These are phyloP conservation scores for Telenomus remus DNA, from an alignment of 1,140 invertebrate species.

Conservation along the genomic window DNA sequence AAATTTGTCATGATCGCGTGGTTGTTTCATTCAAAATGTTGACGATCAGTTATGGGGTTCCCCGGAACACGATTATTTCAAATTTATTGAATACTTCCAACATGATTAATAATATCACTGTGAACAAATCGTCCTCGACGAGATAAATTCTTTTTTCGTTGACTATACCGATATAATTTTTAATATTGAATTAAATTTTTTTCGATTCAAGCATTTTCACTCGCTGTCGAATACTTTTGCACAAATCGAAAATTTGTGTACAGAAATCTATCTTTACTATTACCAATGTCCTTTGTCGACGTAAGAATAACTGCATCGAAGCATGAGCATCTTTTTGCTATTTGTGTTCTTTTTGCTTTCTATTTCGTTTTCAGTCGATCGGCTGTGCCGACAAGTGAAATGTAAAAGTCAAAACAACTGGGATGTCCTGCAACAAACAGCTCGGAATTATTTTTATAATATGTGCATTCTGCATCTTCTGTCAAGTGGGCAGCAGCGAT, in stretches of 20 bases:
- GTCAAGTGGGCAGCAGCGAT: conserved; percentile 33
- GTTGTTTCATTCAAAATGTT: conserved; percentile 33
- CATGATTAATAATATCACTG: conserved; percentile 17
- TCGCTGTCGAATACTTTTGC: not conserved
- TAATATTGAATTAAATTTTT: not conserved
- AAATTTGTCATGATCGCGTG: conserved; percentile 34
- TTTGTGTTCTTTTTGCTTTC: not conserved
- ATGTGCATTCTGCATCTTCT: conserved; percentile 27
- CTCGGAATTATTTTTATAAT: conserved; percentile 33
- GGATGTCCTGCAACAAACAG: conserved; percentile 10
- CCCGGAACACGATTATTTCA: conserved; percentile 18
- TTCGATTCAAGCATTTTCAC: not conserved
- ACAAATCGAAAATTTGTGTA: not conserved
- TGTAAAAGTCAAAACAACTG: not conserved
- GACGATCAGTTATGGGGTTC: conserved; percentile 35
- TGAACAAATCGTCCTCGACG: conserved; percentile 12
- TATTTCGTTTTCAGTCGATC: conserved; percentile 1
- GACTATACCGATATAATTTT: too few species aligned
- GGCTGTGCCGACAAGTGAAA: not conserved
- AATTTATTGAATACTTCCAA: conserved; percentile 36
- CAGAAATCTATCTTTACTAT: too few species aligned
- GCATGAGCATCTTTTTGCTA: too few species aligned
- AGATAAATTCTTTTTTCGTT: too few species aligned
- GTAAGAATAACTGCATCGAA: not conserved
- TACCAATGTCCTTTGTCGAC: too few species aligned